Conservation (phyloP, 2,797 vertebrate genomes). For the Tympanoctomys barrerae region DNA sequence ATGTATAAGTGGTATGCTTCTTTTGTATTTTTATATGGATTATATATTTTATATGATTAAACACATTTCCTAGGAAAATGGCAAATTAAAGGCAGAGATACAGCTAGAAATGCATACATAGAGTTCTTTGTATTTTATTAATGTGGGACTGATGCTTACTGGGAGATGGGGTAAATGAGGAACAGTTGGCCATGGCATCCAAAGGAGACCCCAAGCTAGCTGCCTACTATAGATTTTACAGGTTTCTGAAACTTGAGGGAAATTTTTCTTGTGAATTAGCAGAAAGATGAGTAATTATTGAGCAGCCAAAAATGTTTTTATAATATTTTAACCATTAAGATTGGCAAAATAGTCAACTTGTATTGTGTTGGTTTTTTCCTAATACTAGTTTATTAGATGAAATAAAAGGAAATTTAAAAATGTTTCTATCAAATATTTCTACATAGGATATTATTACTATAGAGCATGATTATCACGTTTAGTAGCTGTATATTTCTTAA, state of each 20-base stretch:
- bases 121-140: not conserved
- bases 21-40: slow-evolving; percentile 22
- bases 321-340: not conserved
- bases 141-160: not conserved
- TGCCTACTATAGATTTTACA: not conserved
- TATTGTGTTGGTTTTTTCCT: not conserved
- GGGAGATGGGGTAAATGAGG: not conserved
- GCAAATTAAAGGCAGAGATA: not conserved
- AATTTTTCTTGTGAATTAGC: not conserved
- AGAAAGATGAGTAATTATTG: not conserved
- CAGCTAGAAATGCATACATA: not conserved
- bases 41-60: not conserved
- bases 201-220: not conserved
- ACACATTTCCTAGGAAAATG: not conserved
- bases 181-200: not conserved
- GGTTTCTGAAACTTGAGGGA: not conserved
- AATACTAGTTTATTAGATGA: not conserved
- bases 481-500: not conserved
- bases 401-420: not conserved
- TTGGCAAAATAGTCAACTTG: not conserved
- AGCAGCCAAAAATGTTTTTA: not conserved
- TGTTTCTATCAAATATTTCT: not conserved
- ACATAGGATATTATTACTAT: not conserved
- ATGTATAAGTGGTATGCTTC: not conserved
- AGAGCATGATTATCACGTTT: not conserved